Base-by-base conservation (phyloP, 2,888 invertebrate genomes). In the Caradrina kadenii region DNA sequence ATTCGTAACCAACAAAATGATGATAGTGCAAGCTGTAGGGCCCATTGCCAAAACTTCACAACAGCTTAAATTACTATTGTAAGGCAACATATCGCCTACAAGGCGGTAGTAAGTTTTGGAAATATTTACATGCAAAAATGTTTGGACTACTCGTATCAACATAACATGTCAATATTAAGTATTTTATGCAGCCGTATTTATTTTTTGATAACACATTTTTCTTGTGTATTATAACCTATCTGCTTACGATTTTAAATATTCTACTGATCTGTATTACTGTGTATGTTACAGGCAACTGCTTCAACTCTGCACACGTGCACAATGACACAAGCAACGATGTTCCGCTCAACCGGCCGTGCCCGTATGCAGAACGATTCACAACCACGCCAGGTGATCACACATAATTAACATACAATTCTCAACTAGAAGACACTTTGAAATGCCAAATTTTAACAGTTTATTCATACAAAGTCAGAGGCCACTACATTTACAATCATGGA, bases 271-370 rank as follows among this genome's bases (percentile, higher is more conserved):
- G 17, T 42, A 13, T 35, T 19, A 19, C 13, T 42, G 5, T 62
- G 45, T 21, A 39, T 67, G 39, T 87, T 83, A 5, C 86, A 93
- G 93, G 88, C 62, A 90, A 86, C 67, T 94, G 94, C 80, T 91
- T 89, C 81, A 94, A 94, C 72, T 66, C 92, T 1, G 76, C 89
- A 2, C 94, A 94, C 76, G 83, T 85, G 22, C 94, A 93, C 82
- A 81, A 84, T n/a, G 54, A 54, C 39, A 80, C 73, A 19, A 48
- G 60, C 54, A 53, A 45, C 64, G 73, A 75, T 58, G 77, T 8
- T 1, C 67, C 66, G 17, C 68, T 84, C 45, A 76, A 76, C 50
- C 78, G 86, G 15, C 77, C 86, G 45, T 65, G 80, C 13, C 73
- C 86, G 5, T 73, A 68, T 48, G 79, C 85, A 5, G 90, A 90